These are phyloP conservation scores for Drosophila algonquin DNA, from an alignment of 2,888 invertebrate genomes.

Conservation along the genomic window DNA sequence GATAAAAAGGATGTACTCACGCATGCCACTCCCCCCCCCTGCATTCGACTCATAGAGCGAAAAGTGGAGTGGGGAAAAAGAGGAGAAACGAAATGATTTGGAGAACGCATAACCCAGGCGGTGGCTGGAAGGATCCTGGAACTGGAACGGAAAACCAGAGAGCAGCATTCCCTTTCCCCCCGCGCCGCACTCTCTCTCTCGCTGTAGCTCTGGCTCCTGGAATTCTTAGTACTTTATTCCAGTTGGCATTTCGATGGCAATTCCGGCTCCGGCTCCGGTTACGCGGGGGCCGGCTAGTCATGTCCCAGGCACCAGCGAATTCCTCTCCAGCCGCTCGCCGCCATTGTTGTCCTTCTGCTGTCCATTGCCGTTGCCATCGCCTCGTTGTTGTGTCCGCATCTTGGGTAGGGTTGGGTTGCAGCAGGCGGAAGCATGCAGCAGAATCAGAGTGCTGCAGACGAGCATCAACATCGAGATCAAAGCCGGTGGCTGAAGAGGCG, in stretches of 20 bases:
- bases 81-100: background rate
- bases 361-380: constrained; percentile 1
- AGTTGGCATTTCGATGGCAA: constrained; percentile 38
- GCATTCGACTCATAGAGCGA: constrained; percentile 9
- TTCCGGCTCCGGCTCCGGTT: constrained; percentile 7
- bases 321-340: background rate
- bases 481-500: constrained; percentile 72
- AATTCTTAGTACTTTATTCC: constrained; percentile 31
- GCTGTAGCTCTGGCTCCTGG: background rate
- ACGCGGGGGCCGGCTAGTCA: constrained; percentile 44
- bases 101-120: background rate
- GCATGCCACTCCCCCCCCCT: constrained; percentile 6
- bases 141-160: background rate
- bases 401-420: constrained; percentile 13
- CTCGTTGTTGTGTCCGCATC: constrained; percentile 10
- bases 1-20: constrained; percentile 51
- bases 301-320: constrained; percentile 46
- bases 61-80: background rate
- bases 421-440: constrained; percentile 56
- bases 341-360: background rate
- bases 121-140: background rate
- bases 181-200: background rate
- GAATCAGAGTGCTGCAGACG: constrained; percentile 63
- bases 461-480: constrained; percentile 71
- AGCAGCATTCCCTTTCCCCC: constrained; percentile 6